These are phyloP conservation scores for Neogobius melanostomus DNA, from an alignment of 2,113 vertebrate genomes.

Conservation along the genomic window DNA sequence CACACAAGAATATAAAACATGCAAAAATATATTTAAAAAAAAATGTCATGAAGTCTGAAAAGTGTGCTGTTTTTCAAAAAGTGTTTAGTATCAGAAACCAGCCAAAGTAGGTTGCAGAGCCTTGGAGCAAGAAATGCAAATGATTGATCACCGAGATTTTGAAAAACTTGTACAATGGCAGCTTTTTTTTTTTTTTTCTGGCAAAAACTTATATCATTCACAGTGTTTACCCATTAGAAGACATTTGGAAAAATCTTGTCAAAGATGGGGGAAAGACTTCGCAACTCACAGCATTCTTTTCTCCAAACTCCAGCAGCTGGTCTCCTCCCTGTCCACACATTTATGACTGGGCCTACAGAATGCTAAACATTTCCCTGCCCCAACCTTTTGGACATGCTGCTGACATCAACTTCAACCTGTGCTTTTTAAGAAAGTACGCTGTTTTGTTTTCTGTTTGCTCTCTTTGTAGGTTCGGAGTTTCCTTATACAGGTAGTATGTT, in stretches of 20 bases:
- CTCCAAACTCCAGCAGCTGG: constrained; percentile 3
- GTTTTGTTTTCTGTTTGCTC: background rate
- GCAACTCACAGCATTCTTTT: background rate
- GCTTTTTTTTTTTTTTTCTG: background rate
- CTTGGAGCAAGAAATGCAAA: no score
- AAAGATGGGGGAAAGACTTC: background rate
- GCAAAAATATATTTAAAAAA: no score
- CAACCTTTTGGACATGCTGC: background rate
- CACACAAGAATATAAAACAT: no score
- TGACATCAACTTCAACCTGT: background rate
- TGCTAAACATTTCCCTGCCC: constrained; percentile 1
- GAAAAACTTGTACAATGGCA: no score
- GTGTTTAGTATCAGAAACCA: no score
- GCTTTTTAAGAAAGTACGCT: background rate
- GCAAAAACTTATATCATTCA: background rate
- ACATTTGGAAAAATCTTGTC: background rate
- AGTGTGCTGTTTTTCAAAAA: no score
- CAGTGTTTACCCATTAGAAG: background rate
- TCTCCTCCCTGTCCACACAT: constrained; percentile 2
- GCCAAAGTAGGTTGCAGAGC: no score
- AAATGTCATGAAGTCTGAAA: no score
- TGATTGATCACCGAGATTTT: no score
- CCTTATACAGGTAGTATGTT: no score
- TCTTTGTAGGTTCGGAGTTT: background rate
- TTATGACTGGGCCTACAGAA: constrained; percentile 6